Evolutionary conservation across 2,113 vertebrate genomes (phyloP).

Genomic region (Vulpes vulpes): DNA sequence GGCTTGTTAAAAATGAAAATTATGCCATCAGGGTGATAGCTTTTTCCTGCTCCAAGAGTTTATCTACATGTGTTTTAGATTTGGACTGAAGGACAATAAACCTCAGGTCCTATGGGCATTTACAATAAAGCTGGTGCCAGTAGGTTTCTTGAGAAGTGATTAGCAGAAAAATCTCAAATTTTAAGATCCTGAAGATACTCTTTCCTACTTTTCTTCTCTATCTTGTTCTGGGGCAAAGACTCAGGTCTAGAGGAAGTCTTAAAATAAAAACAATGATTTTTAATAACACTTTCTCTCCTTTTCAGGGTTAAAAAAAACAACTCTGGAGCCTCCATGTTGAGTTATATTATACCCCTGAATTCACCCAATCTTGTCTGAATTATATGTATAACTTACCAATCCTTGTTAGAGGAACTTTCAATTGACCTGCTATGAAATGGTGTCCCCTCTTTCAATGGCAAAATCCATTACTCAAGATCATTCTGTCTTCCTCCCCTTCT

Average conservation of each 20-base stretch:
- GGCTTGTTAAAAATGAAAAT: conserved; percentile 16
- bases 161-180: neutral
- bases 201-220: neutral
- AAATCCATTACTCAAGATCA: conserved; percentile 20
- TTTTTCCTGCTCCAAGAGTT: neutral
- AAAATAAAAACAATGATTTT: neutral
- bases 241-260: neutral
- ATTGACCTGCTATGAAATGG: neutral
- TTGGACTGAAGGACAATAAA: conserved; percentile 20
- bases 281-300: neutral
- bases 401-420: neutral
- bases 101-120: neutral
- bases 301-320: neutral
- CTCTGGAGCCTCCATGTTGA: neutral
- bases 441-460: neutral
- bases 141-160: neutral
- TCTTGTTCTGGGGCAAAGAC: neutral
- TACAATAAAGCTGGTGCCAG: neutral
- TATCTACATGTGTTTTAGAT: neutral
- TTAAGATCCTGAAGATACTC: neutral
- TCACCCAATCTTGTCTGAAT: neutral
- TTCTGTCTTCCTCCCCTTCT: neutral
- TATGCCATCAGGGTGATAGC: neutral
- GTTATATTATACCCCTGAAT: neutral
- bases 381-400: neutral